Base-by-base conservation (phyloP, 2,113 vertebrate species). In the Drymodes brunneopygia region DNA sequence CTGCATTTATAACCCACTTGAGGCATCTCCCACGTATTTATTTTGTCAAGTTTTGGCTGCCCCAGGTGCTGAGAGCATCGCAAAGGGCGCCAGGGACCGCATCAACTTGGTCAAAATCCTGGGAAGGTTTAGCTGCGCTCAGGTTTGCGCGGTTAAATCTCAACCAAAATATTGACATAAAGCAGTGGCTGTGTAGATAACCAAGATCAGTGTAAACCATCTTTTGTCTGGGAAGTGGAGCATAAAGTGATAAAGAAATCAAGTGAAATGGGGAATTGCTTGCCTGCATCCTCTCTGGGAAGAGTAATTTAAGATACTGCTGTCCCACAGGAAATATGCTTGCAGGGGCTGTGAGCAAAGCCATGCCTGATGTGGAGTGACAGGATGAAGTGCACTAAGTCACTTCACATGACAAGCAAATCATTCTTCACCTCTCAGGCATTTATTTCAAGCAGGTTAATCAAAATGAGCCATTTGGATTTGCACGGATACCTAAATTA, bases 401-500 rank as follows among this genome's bases (percentile, higher is more conserved):
- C 85, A 82, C 69, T 74, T 70, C 72, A 88, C 57, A 54, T 9
- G 22, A 57, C n/a, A 81, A 87, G 36, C 19, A 88, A 88, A 48
- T n/a, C 0, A n/a, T 80, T 89, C 79, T 48, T 87, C 51, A 17
- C 75, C 36, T 78, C 58, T 84, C 69, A 42, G 15, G 19, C 31
- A 73, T 69, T 96, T 64, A 69, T 94, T 96, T 93, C 64, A 69
- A 86, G 33, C 42, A 78, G 22, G 47, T 90, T 61, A 81, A 94
- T 65, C 72, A 82, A 91, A 83, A 66, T n/a, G 17, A 86, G 33
- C n/a, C n/a, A 22, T 47, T 94, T 38, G 81, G 28, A 36, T 85
- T 92, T 71, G 78, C 44, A 72, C 25, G 57, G 28, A 17, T 40
- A 57, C 3, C 3, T 35, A 74, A 51, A 35, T 74, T 57, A 90